phyloP scores from a whole-genome alignment of 2,113 vertebrate species.

The Tringa solitaria region DNA sequence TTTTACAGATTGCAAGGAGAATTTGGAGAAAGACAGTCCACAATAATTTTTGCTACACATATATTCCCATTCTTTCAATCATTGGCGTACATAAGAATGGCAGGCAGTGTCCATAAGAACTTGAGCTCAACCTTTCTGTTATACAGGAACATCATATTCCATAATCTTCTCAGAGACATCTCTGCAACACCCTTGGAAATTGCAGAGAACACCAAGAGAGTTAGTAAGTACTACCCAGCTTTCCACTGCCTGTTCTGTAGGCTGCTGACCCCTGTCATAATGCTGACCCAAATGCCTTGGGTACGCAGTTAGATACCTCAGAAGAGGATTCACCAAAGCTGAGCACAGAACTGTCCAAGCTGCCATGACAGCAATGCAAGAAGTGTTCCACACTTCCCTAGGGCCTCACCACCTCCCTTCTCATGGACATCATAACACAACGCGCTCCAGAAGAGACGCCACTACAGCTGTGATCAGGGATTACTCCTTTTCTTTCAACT shows the following conservation, averaged over 20 bases:
- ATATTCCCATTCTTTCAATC: background rate
- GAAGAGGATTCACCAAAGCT: background rate
- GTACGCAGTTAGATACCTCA: background rate
- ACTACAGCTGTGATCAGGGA: background rate
- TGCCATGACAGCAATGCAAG: background rate
- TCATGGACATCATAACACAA: background rate
- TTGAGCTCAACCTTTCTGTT: background rate
- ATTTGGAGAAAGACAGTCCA: background rate
- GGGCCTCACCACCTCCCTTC: background rate
- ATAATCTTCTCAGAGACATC: background rate
- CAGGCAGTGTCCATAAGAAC: background rate
- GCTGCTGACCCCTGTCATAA: background rate
- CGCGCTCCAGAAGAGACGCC: background rate
- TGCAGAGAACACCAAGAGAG: background rate
- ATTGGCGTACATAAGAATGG: background rate
- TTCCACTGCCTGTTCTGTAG: background rate
- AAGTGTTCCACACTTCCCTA: background rate
- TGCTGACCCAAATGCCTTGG: background rate
- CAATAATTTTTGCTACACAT: background rate
- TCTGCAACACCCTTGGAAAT: background rate
- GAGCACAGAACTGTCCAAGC: background rate
- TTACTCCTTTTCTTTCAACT: background rate
- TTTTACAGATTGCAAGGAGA: background rate
- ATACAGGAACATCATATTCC: background rate
- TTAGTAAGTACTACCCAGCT: background rate